A percentile compares a stretch with the other conserved stretches of the same genome.
Evolutionary conservation across 2,888 invertebrate species (phyloP).

Genomic region (Cryptus armator): DNA sequence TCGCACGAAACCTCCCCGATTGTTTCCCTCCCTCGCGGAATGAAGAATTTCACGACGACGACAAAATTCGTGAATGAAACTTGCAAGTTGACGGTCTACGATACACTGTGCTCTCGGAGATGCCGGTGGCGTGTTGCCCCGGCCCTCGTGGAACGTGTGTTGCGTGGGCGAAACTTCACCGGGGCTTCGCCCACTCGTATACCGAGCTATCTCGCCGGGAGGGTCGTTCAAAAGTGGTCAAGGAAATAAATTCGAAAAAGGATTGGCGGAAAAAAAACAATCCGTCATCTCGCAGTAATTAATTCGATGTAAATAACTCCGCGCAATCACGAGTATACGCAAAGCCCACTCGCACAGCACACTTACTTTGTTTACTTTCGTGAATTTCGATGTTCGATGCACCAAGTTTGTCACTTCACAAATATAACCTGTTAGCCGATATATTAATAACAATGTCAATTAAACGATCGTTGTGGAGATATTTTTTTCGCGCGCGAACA

Average conservation of each 20-base stretch:
- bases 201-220: conserved; percentile 7
- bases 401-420: too few species aligned
- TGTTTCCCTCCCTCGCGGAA: neutral
- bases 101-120: conserved; percentile 62
- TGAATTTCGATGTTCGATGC: too few species aligned
- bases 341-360: too few species aligned
- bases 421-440: too few species aligned
- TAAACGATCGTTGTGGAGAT: too few species aligned
- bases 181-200: conserved; percentile 43
- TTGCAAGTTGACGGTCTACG: conserved; percentile 66
- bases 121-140: conserved; percentile 56
- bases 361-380: too few species aligned
- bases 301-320: too few species aligned
- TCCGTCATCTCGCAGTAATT: too few species aligned
- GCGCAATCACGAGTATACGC: too few species aligned
- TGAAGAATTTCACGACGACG: neutral
- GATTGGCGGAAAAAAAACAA: neutral
- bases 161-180: conserved; percentile 67
- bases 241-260: neutral
- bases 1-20: conserved; percentile 14
- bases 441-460: too few species aligned
- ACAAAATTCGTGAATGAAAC: conserved; percentile 55
- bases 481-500: too few species aligned
- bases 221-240: conserved; percentile 6
- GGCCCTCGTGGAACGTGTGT: conserved; percentile 55